Evolutionary conservation across 2,113 vertebrate genomes (phyloP), one percentile per base, ranked within the genome.

Genomic region (Gnathonemus echidnorhynchus): DNA sequence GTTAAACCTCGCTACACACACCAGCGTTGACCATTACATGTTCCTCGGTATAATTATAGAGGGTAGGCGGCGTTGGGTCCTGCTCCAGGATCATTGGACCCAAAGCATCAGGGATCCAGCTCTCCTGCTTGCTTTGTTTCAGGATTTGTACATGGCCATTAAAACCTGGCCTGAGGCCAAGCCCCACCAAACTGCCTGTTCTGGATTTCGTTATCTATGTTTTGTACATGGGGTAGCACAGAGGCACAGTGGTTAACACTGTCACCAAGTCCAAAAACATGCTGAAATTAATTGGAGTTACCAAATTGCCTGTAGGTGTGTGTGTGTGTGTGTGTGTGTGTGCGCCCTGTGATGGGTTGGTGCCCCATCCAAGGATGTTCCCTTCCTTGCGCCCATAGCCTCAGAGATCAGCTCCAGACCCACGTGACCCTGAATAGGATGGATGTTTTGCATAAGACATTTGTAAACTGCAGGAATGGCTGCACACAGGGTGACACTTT

Each of bases 81-180:
- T 42, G 88, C 66, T 46, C 9, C 42, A 88, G 66, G 19, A 15
- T 48, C 27, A 35, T 66, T n/a, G 27, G 62, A 74, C 62, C 46
- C 19, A 15, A 48, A 48, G n/a, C 39, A 45, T 70, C 27, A n/a
- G 88, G 3, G 42, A 90, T 53, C 27, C n/a, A 6, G 53, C 50
- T 89, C 53, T 49, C 88, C 49, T 19, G 46, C 77, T 83, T 89
- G 87, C 70, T 56, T 56, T 74, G 84, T 89, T 24, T 45, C 56
- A 84, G 74, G 9, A 80, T 42, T 42, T 80, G 11, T 80, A 80
- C 27, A 3, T 66, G 10, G n/a, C n/a, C 62, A 39, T 80, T 42
- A 80, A 42, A 80, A 80, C 31, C 35, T 10, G 15, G 5, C 31
- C 17, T 39, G 17, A 6, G 35, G 66, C 66, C 66, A 74, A 74